These are phyloP conservation scores for Schizothorax lantsangensis DNA, from an alignment of 2,797 vertebrate genomes.

Conservation along the genomic window DNA sequence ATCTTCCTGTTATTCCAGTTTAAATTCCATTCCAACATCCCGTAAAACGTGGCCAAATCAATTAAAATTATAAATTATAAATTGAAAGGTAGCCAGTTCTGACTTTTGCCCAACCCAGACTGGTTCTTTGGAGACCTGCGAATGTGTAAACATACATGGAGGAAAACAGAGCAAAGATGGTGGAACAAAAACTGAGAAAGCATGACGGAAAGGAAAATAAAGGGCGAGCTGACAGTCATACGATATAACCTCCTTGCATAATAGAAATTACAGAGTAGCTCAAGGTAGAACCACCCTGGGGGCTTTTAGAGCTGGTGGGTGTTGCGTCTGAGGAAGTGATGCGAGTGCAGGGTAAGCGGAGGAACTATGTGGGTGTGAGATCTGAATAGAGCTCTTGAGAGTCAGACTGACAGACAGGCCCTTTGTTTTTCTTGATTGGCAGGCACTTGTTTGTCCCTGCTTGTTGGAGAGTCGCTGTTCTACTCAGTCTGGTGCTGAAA, in stretches of 20 bases:
- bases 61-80: slow-evolving; percentile 17
- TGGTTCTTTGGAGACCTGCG: not conserved
- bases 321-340: slow-evolving; percentile 29
- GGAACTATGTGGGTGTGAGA: slow-evolving; percentile 29
- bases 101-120: not conserved
- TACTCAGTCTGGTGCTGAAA: slow-evolving; percentile 67
- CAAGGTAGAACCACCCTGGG: slow-evolving; percentile 25
- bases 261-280: slow-evolving; percentile 29
- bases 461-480: slow-evolving; percentile 51
- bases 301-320: slow-evolving; percentile 32
- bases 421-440: slow-evolving; percentile 58
- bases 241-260: slow-evolving; percentile 29
- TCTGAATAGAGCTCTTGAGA: slow-evolving; percentile 26
- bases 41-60: not conserved
- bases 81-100: not conserved
- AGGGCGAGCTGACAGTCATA: slow-evolving; percentile 5
- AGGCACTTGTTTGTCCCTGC: slow-evolving; percentile 53
- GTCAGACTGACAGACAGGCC: slow-evolving; percentile 36
- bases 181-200: slow-evolving; percentile 50
- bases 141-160: slow-evolving; percentile 1
- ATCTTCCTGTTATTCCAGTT: not conserved
- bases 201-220: not conserved
- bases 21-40: not conserved
- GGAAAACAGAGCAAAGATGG: slow-evolving; percentile 53
- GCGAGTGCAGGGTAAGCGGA: slow-evolving; percentile 26